phyloP scores from a whole-genome alignment of 92 coral and sea anemone species.

The Porites evermanni region DNA sequence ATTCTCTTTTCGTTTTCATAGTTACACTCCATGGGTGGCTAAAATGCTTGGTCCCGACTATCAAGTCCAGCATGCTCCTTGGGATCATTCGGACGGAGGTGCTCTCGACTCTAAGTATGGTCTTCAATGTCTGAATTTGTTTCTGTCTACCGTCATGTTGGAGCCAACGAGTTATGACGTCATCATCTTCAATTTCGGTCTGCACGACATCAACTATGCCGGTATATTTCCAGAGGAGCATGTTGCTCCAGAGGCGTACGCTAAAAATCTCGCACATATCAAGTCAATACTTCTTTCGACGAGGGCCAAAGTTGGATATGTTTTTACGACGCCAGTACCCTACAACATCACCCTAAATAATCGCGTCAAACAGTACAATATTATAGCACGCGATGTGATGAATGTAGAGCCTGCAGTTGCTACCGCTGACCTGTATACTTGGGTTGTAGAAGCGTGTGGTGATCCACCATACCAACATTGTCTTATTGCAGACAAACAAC shows the following conservation, averaged over 20 bases:
- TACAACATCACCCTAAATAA: slow-evolving; percentile 58
- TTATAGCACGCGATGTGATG: slow-evolving; percentile 69
- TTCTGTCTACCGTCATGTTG: slow-evolving; percentile 58
- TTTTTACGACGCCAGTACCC: slow-evolving; percentile 77
- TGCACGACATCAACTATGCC: slow-evolving; percentile 73
- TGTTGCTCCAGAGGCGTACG: slow-evolving; percentile 51
- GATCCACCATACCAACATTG: slow-evolving; percentile 65
- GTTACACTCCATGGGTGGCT: slow-evolving; percentile 64
- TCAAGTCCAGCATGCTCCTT: slow-evolving; percentile 84
- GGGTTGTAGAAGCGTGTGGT: slow-evolving; percentile 75
- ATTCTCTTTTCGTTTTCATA: background rate
- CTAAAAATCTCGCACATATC: slow-evolving; percentile 45
- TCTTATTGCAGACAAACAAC: slow-evolving; percentile 60
- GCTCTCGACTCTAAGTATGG: slow-evolving; percentile 92
- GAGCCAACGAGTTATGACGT: slow-evolving; percentile 66
- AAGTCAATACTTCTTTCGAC: slow-evolving; percentile 48
- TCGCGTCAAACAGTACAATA: slow-evolving; percentile 67
- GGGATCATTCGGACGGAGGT: slow-evolving; percentile 83
- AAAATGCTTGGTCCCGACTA: slow-evolving; percentile 51
- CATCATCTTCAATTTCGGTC: slow-evolving; percentile 81
- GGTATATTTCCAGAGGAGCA: slow-evolving; percentile 66
- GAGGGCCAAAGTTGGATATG: slow-evolving; percentile 65
- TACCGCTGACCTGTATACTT: slow-evolving; percentile 69
- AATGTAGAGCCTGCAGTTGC: slow-evolving; percentile 30
- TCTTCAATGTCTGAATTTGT: slow-evolving; percentile 60